These are phyloP conservation scores for Syngnathus acus DNA, from an alignment of 2,797 vertebrate species.

Conservation along the genomic window DNA sequence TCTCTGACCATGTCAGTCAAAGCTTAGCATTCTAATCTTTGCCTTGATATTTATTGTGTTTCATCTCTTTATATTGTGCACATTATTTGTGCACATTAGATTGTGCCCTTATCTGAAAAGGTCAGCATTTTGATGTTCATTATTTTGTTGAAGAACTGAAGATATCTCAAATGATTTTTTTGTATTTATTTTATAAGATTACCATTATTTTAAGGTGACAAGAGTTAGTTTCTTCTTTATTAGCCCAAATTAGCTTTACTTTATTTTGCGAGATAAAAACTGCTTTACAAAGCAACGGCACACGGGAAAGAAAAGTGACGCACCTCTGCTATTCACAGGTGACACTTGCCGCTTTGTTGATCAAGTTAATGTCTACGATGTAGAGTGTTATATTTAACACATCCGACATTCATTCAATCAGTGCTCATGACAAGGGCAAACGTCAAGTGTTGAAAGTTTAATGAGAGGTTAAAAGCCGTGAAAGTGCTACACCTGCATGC, in stretches of 20 bases:
- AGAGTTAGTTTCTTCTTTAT: background rate
- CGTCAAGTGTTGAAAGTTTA: slow-evolving; percentile 39
- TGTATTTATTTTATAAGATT: background rate
- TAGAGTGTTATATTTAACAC: slow-evolving; percentile 45
- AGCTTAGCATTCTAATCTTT: too few species aligned
- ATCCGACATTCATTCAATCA: slow-evolving; percentile 25
- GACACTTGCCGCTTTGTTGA: slow-evolving; percentile 10
- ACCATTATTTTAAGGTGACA: background rate
- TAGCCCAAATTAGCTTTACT: background rate
- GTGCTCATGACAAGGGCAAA: slow-evolving; percentile 36
- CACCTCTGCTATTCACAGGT: background rate
- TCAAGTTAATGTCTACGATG: slow-evolving; percentile 33
- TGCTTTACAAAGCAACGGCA: too few species aligned
- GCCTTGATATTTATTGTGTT: too few species aligned
- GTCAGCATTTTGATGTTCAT: background rate
- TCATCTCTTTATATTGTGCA: background rate
- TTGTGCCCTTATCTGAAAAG: background rate
- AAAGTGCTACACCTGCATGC: slow-evolving; percentile 36
- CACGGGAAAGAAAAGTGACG: background rate
- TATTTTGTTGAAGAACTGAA: background rate
- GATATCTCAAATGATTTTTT: background rate
- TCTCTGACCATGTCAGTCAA: background rate
- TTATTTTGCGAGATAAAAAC: background rate
- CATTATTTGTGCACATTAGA: background rate
- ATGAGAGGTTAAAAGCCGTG: slow-evolving; percentile 42